Evolutionary conservation across 2,113 vertebrate genomes (phyloP).

Genomic region (Empidonax traillii): DNA sequence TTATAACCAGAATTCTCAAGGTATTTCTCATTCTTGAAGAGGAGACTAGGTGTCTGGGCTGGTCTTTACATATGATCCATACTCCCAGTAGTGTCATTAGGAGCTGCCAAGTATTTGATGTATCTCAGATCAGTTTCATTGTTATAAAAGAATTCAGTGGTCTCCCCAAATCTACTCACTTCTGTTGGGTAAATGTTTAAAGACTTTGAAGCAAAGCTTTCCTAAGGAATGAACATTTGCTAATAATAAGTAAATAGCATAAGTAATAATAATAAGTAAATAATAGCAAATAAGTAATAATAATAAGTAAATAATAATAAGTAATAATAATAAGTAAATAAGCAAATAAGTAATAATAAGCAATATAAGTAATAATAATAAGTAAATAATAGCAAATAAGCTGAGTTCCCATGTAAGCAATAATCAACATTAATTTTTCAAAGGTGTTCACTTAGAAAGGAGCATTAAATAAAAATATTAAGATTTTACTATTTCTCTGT

Average conservation of each 20-base stretch:
- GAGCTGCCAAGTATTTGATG: neutral
- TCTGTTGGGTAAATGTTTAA: neutral
- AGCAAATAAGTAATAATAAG: too few species aligned
- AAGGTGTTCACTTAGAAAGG: neutral
- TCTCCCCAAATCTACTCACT: neutral
- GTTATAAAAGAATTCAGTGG: neutral
- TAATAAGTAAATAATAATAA: too few species aligned
- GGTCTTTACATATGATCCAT: neutral
- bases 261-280: neutral
- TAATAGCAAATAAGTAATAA: neutral
- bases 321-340: neutral
- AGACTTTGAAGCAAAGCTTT: neutral
- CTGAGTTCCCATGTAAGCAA: neutral
- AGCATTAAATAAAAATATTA: neutral
- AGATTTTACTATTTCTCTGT: neutral
- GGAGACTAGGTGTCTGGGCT: slow-evolving; percentile 5
- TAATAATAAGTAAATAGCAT: neutral
- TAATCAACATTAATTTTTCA: neutral
- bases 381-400: neutral
- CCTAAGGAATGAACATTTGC: neutral
- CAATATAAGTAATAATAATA: too few species aligned
- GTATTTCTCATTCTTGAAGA: slow-evolving; percentile 46
- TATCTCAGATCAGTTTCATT: neutral
- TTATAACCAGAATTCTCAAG: slow-evolving; percentile 61
- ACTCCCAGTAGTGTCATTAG: neutral